Base-by-base conservation (phyloP, 2,797 vertebrate species). In the Microctenopoma steveboyesi region DNA sequence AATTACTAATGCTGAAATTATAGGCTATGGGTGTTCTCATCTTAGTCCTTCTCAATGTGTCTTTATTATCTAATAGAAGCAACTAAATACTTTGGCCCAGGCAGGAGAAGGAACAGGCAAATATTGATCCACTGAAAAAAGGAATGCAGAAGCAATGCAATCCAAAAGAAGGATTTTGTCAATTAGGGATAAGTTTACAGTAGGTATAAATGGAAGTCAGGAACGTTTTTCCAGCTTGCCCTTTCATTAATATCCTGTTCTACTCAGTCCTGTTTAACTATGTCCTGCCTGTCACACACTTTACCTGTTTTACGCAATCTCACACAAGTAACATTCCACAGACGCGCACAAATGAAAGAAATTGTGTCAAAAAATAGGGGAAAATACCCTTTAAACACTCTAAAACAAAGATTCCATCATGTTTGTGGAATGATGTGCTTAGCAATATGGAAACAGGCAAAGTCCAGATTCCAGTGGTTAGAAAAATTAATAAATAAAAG, bases 351-450 rank as follows among this genome's bases (percentile, higher is more conserved):
- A 87, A 86, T 87, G 75, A 37, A 51, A 86, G 82, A 92, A 92
- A 91, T 78, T 87, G 78, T 89, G 87, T 94, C 85, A 92, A 91
- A 93, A 22, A 91, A 86, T 72, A 77, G 74, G 79, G 75, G 82
- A 84, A 86, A 91, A 91, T 89, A 72, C 78, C 72, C 70, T 89
- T 92, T 77, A 81, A 92, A 85, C 52, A 49, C 71, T 81, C 69
- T 90, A 73, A 90, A 93, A 93, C 91, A 86, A 93, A 93, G 89
- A 93, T 95, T 93, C 93, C 93, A 93, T 95, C 94, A 94, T 94
- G 93, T 93, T 93, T 93, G 89, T 92, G 93, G 93, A 94, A 95
- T 94, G 92, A 64, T 83, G 93, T 84, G 94, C 92, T 92, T 87
- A 79, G 86, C 79, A 92, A 92, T 94, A 94, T 94, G 92, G 94